These are phyloP conservation scores for Parazoanthus atlanticus DNA, from an alignment of 92 coral and sea anemone species.

Conservation along the genomic window DNA sequence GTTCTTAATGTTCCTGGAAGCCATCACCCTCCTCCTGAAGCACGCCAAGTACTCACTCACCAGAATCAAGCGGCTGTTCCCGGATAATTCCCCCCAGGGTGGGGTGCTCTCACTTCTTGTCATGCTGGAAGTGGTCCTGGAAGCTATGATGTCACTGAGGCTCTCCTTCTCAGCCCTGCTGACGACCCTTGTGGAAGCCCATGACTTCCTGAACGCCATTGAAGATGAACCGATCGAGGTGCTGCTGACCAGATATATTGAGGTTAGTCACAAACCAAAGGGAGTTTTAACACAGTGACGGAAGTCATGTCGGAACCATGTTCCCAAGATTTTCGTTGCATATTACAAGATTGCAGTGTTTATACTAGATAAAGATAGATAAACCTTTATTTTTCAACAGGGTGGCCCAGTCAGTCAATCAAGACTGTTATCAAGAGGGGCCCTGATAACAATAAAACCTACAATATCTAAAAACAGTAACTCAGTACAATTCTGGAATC, in stretches of 20 bases:
- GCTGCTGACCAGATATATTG: slow-evolving; percentile 54
- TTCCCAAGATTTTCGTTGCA: background rate
- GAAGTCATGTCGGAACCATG: background rate
- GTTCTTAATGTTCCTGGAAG: slow-evolving; percentile 72
- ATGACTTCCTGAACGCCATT: slow-evolving; percentile 45
- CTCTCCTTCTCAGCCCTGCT: slow-evolving; percentile 58
- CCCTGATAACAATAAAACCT: too few species aligned
- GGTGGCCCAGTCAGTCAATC: too few species aligned
- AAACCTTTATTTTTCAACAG: too few species aligned
- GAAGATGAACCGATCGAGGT: slow-evolving; percentile 46
- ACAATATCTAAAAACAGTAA: too few species aligned
- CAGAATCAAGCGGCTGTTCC: slow-evolving; percentile 78
- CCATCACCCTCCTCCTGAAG: slow-evolving; percentile 61
- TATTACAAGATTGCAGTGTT: too few species aligned
- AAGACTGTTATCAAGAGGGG: too few species aligned
- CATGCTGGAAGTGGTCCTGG: slow-evolving; percentile 65
- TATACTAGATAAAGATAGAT: too few species aligned
- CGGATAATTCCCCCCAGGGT: slow-evolving; percentile 81
- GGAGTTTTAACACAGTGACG: background rate
- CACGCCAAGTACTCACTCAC: slow-evolving; percentile 76
- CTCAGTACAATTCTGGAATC: too few species aligned
- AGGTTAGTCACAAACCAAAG: slow-evolving; percentile 45
- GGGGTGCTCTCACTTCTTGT: slow-evolving; percentile 74
- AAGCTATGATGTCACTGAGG: slow-evolving; percentile 56
- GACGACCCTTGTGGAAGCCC: slow-evolving; percentile 53